Conservation (phyloP, 2,113 vertebrate species). For the Steatornis caripensis region DNA sequence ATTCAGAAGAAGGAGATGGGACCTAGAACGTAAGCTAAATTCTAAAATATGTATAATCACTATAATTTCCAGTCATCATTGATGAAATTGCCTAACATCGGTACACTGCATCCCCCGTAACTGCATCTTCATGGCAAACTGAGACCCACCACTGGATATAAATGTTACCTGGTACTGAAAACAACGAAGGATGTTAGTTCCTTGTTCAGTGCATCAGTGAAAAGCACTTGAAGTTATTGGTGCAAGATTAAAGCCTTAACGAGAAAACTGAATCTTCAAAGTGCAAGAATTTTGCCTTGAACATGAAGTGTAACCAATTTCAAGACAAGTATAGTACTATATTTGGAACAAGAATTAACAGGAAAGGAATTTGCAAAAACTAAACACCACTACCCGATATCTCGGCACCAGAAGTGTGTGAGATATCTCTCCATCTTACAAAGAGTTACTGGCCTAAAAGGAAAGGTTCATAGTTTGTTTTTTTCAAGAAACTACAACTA, state of each 20-base stretch:
- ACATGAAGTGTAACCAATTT: background rate
- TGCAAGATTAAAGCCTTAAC: background rate
- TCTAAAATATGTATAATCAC: background rate
- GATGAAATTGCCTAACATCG: background rate
- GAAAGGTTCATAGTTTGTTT: background rate
- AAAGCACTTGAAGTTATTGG: background rate
- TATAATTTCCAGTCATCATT: background rate
- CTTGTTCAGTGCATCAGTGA: background rate
- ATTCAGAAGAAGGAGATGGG: background rate
- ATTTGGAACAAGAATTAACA: background rate
- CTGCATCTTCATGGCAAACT: background rate
- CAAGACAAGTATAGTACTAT: background rate
- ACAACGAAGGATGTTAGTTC: background rate
- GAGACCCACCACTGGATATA: background rate
- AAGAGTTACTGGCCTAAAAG: background rate
- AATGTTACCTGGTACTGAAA: background rate
- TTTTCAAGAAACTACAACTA: background rate
- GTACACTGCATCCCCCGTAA: background rate
- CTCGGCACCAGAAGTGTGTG: background rate
- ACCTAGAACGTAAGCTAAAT: background rate
- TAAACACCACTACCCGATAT: background rate
- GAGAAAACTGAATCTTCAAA: background rate
- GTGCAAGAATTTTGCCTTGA: background rate
- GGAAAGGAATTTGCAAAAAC: background rate
- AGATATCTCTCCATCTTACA: background rate